A percentile compares a stretch with the other conserved stretches of the same genome.
phyloP scores from a whole-genome alignment of 2,113 vertebrate genomes.

The Pterocles gutturalis region DNA sequence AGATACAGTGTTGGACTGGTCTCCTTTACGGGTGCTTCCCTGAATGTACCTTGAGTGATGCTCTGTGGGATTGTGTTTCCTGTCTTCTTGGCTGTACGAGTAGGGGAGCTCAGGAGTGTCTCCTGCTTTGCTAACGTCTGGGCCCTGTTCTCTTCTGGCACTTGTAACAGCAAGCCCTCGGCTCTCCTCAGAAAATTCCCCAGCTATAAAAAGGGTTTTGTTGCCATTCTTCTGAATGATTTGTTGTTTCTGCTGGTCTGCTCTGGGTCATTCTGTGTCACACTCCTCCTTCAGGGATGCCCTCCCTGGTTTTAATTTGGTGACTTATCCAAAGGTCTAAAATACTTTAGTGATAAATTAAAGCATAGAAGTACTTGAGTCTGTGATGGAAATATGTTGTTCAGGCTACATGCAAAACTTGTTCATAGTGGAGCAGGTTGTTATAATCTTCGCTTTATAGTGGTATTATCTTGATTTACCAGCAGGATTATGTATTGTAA shows the following conservation, averaged over 20 bases:
- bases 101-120: background rate
- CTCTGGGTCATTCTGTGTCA: background rate
- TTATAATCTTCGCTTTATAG: background rate
- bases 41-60: background rate
- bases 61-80: background rate
- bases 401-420: background rate
- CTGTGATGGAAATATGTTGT: background rate
- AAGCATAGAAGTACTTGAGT: background rate
- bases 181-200: background rate
- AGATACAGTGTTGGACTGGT: fast-evolving
- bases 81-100: background rate
- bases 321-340: background rate
- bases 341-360: background rate
- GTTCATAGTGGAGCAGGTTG: background rate
- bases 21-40: background rate
- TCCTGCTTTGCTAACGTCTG: background rate
- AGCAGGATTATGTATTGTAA: background rate
- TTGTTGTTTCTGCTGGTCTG: background rate
- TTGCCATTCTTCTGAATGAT: background rate
- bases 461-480: background rate
- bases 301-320: background rate
- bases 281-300: background rate
- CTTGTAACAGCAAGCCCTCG: background rate
- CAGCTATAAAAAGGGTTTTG: background rate
- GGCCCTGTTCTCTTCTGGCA: background rate